These are phyloP conservation scores for Ammospiza nelsoni DNA, from an alignment of 2,113 vertebrate genomes.

Conservation along the genomic window DNA sequence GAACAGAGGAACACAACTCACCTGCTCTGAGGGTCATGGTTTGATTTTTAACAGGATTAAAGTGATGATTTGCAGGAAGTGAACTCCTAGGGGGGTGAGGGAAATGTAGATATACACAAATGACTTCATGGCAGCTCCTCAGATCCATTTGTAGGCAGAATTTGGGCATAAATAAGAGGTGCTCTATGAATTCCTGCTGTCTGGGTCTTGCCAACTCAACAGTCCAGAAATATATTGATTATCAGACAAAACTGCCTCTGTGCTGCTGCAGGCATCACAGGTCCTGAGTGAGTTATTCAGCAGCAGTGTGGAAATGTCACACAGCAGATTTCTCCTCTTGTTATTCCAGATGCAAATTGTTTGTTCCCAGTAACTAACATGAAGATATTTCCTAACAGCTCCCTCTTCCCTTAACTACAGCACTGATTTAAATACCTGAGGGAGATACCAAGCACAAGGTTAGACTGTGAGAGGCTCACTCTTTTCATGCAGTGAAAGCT, in stretches of 20 bases:
- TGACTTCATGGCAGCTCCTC: not conserved
- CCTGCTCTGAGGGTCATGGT: not conserved
- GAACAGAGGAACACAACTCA: not conserved
- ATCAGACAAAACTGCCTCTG: not conserved
- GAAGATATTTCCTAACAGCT: not conserved
- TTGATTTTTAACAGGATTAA: not conserved
- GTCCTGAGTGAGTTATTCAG: not conserved
- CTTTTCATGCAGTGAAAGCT: fast-evolving
- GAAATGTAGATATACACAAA: fast-evolving
- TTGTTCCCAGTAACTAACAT: not conserved
- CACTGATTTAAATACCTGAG: not conserved
- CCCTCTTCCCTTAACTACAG: not conserved
- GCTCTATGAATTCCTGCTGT: not conserved
- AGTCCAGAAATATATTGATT: constrained; percentile 12
- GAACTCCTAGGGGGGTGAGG: not conserved
- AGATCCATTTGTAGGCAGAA: not conserved
- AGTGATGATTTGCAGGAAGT: not conserved
- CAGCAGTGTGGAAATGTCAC: not conserved
- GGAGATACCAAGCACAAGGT: not conserved
- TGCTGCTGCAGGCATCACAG: not conserved
- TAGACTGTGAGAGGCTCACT: fast-evolving
- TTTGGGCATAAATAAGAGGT: not conserved
- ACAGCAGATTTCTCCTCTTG: not conserved
- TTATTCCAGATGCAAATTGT: not conserved
- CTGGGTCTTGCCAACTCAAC: not conserved